Evolutionary conservation across 2,888 invertebrate species (phyloP).

Genomic region (Agrenia bidenticulata): DNA sequence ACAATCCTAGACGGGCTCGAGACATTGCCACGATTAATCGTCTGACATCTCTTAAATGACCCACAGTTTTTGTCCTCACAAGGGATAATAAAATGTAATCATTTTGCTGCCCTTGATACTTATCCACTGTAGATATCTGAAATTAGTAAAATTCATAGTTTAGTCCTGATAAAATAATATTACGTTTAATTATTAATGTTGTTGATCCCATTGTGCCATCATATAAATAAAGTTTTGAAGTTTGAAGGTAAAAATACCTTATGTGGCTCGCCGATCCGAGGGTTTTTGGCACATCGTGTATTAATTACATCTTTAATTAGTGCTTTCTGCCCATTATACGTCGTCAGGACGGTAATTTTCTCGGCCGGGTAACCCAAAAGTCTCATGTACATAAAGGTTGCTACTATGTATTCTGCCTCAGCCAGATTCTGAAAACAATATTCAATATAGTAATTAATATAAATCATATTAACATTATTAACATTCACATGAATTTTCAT

Average conservation of each 20-base stretch:
- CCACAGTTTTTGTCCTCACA: constrained; percentile 94
- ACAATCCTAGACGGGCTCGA: constrained; percentile 91
- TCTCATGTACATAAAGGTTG: constrained; percentile 97
- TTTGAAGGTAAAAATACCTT: constrained; percentile 63
- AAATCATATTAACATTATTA: neutral
- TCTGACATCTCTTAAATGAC: constrained; percentile 93
- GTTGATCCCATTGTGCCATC: neutral
- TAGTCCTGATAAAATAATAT: neutral
- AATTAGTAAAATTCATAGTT: constrained; percentile 3
- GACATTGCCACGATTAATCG: constrained; percentile 98
- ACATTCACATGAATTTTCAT: neutral
- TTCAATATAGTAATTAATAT: neutral
- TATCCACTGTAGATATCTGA: constrained; percentile 91
- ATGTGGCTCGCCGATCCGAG: constrained; percentile 87
- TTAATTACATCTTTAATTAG: constrained; percentile 93
- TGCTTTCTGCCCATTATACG: constrained; percentile 99
- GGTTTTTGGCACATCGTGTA: constrained; percentile 89
- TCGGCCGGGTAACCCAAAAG: constrained; percentile 94
- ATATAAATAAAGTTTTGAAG: no score
- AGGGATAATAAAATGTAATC: constrained; percentile 95
- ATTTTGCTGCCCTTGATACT: constrained; percentile 99
- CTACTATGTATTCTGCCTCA: constrained; percentile 82
- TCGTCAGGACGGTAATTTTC: constrained; percentile 95
- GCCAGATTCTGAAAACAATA: constrained; percentile 61
- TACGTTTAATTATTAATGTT: neutral